Conservation (phyloP, 2,113 vertebrate species). For the Apteryx owenii region DNA sequence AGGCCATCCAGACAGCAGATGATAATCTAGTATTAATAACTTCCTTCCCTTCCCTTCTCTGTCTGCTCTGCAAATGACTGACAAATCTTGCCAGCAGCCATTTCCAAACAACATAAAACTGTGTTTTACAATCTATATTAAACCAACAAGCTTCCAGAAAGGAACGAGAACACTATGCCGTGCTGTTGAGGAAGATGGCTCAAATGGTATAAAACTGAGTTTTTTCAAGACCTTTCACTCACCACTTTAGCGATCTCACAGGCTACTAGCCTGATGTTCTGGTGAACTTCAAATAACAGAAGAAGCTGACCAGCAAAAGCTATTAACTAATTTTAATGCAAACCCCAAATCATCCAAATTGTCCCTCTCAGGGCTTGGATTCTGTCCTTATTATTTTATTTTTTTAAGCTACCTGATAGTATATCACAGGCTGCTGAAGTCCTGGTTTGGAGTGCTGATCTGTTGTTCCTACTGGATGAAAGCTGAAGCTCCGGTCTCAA, state of each 20-base stretch:
- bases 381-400: neutral
- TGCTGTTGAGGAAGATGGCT: neutral
- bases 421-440: neutral
- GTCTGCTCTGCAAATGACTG: neutral
- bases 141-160: neutral
- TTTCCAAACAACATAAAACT: neutral
- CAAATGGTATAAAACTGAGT: neutral
- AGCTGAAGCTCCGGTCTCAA: neutral
- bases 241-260: accelerated
- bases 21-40: neutral
- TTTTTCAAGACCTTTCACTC: neutral
- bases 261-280: neutral
- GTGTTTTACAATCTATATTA: neutral
- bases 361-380: neutral
- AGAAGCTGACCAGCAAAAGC: neutral
- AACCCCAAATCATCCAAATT: neutral
- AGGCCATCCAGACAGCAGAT: neutral
- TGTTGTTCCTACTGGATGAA: neutral
- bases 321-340: neutral
- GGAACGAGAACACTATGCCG: accelerated
- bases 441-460: neutral
- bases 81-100: neutral
- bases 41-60: neutral
- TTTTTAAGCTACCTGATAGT: neutral
- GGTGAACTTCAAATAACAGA: neutral